These are phyloP conservation scores for Pocota personata DNA, from an alignment of 2,888 invertebrate species.

Conservation along the genomic window DNA sequence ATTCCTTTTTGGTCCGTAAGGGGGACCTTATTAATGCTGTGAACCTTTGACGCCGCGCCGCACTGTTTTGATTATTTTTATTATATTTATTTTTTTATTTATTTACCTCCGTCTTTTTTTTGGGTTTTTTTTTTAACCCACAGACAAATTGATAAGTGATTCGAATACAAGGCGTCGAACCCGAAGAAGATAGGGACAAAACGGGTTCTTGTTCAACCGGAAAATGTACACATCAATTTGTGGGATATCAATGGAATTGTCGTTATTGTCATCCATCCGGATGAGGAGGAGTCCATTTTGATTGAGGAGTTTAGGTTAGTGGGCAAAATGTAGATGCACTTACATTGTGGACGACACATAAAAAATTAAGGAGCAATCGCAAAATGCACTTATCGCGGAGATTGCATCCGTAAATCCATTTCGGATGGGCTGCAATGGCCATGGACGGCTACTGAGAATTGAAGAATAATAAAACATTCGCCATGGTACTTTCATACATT, in stretches of 20 bases:
- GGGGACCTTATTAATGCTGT: conserved; percentile 48
- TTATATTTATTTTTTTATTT: conserved; percentile 56
- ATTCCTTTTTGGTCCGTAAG: conserved; percentile 45
- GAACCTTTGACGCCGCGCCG: conserved; percentile 68
- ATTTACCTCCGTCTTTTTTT: conserved; percentile 29
- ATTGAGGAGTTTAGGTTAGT: conserved; percentile 53
- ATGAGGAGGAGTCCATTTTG: conserved; percentile 45
- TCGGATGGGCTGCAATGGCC: conserved; percentile 54
- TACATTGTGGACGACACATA: conserved; percentile 65
- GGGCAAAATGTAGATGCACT: conserved; percentile 40
- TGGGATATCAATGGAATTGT: conserved; percentile 30
- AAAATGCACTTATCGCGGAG: conserved; percentile 72
- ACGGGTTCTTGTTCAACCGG: conserved; percentile 54
- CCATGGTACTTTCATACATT: conserved; percentile 15
- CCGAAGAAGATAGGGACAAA: conserved; percentile 32
- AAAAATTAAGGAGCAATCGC: conserved; percentile 73
- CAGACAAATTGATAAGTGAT: conserved; percentile 71
- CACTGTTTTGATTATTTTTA: conserved; percentile 68
- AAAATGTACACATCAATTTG: conserved; percentile 63
- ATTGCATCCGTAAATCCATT: conserved; percentile 72
- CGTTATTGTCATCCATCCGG: conserved; percentile 27
- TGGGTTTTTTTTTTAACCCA: conserved; percentile 22
- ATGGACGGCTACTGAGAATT: conserved; percentile 27
- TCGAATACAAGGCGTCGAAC: conserved; percentile 32
- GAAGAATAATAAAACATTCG: conserved; percentile 67